Evolutionary conservation across 2,888 invertebrate species (phyloP), one percentile per base, ranked within the genome.

Genomic region (Caenorhabditis sp.): DNA sequence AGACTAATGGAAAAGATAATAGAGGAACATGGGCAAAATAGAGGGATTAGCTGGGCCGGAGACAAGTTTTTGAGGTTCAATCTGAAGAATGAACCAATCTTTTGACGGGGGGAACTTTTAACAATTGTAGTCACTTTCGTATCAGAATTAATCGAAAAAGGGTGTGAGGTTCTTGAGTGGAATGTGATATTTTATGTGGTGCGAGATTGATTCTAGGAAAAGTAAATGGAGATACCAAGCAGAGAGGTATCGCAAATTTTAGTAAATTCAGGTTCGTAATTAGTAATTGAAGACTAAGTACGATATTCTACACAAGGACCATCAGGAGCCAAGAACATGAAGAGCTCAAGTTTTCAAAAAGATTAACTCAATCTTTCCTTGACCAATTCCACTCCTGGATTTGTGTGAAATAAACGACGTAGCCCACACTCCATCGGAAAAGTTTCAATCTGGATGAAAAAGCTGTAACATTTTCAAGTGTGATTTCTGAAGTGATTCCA

Each of bases 361-460:
- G 38, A 38, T 38, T 38, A 38, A 38, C 38, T 38, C 31, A 31
- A 31, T 31, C 12, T 38, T 7, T 38, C 12, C 38, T 10, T 38
- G 38, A 38, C 12, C 6, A 38, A 38, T 12, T 12, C 12, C 38
- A 38, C 16, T 35, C 35, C 56, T 35, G 19, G 31, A 59, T 12
- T 4, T 4, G n/a, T 14, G 26, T 26, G n/a, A 26, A 58, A 58
- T 0, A n/a, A 28, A 28, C 28, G 28, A 24, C 54, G 54, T 54
- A 54, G 54, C n/a, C 31, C n/a, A 58, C 26, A 58, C 2, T 5
- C 5, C 4, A 14, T 26, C 12, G 1, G n/a, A n/a, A 35, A 59
- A 26, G 7, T 59, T 59, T 59, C 58, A 59, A 59, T 59, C 58
- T 35, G 58, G 35, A 19, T 35, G 35, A 16, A 35, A 59, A 47